Evolutionary conservation across 2,113 vertebrate species (phyloP).

Genomic region (Suncus etruscus): DNA sequence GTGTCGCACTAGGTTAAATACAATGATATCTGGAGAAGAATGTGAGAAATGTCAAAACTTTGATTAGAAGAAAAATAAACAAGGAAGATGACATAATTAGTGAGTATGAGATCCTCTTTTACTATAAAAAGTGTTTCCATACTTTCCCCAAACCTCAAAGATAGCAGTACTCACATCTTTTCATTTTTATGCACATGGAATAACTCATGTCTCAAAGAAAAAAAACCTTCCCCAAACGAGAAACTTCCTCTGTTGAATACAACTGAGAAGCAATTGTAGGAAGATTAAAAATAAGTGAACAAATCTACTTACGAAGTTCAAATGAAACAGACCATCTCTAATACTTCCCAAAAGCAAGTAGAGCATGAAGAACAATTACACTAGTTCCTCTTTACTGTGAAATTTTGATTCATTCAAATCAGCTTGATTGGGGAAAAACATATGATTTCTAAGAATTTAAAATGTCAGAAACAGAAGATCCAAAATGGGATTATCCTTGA

Average conservation of each 20-base stretch:
- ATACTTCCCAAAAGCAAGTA: constrained; percentile 38
- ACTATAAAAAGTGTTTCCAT: background rate
- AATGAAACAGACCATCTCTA: background rate
- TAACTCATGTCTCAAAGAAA: background rate
- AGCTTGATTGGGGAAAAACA: background rate
- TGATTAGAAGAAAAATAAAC: constrained; percentile 40
- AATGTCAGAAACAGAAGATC: constrained; percentile 24
- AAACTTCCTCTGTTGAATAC: constrained; percentile 18
- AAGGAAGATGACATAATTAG: background rate
- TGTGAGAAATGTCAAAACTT: background rate
- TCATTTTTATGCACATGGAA: constrained; percentile 7
- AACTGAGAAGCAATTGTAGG: background rate
- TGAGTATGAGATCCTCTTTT: background rate
- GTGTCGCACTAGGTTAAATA: background rate
- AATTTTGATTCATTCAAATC: constrained; percentile 49
- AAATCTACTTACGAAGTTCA: constrained; percentile 1
- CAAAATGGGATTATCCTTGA: constrained; percentile 7
- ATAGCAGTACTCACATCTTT: constrained; percentile 8
- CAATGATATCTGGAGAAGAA: constrained; percentile 34
- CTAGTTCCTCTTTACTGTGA: constrained; percentile 24
- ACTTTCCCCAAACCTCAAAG: background rate
- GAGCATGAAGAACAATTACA: constrained; percentile 4
- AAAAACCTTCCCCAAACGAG: background rate
- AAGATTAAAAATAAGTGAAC: constrained; percentile 42
- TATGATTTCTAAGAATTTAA: constrained; percentile 60